A percentile compares a stretch with the other conserved stretches of the same genome.
Evolutionary conservation across 2,797 vertebrate species (phyloP).

Genomic region (Odontamblyopus lacepedii): DNA sequence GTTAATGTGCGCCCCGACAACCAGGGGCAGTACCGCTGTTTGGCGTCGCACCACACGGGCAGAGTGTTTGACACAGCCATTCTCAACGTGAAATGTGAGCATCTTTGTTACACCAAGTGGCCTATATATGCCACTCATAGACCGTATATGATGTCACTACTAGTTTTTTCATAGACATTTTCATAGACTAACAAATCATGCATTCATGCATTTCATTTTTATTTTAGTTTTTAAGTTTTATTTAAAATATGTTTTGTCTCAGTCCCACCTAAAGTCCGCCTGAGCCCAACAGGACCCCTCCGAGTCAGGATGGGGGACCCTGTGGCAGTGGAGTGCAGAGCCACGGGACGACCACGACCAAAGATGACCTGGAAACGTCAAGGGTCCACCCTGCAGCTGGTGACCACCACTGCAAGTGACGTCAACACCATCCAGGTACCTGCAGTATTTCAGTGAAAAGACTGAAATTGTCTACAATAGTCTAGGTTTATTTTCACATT

Average conservation of each 20-base stretch:
- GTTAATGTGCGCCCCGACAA: slow-evolving; percentile 71
- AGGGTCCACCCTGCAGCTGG: slow-evolving; percentile 78
- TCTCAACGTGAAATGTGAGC: slow-evolving; percentile 78
- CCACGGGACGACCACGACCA: slow-evolving; percentile 83
- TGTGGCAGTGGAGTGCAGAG: slow-evolving; percentile 83
- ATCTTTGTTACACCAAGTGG: neutral
- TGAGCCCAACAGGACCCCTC: slow-evolving; percentile 83
- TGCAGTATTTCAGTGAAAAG: neutral
- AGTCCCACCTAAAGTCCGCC: slow-evolving; percentile 84
- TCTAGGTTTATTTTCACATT: neutral
- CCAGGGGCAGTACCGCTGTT: slow-evolving; percentile 89
- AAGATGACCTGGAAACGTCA: slow-evolving; percentile 84
- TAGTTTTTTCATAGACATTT: neutral
- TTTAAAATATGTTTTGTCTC: slow-evolving; percentile 5
- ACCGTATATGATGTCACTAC: too few species aligned
- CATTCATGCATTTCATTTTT: too few species aligned
- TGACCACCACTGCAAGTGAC: slow-evolving; percentile 69
- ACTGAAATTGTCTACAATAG: neutral
- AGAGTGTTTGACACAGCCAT: slow-evolving; percentile 72
- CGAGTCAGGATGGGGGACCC: slow-evolving; percentile 79
- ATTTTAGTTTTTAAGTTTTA: neutral
- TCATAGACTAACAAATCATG: neutral
- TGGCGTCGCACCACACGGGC: slow-evolving; percentile 80
- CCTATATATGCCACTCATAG: neutral
- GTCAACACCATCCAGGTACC: slow-evolving; percentile 74